Conservation (phyloP, 2,888 invertebrate species). For the Physocephala rufipes region DNA sequence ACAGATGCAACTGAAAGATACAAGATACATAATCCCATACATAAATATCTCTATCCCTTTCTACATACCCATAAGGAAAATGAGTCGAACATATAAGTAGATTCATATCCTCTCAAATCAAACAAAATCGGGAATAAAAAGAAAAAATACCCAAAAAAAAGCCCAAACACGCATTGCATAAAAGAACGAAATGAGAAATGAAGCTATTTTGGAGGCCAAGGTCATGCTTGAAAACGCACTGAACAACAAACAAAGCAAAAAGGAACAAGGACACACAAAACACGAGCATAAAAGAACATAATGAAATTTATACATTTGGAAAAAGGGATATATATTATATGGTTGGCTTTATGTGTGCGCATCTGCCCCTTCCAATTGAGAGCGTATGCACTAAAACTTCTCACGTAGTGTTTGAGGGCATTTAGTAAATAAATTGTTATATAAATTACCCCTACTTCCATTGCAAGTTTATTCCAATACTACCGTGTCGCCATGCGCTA, state of each 20-base stretch:
- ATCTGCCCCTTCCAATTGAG: no score
- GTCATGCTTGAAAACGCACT: conserved; percentile 40
- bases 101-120: background rate
- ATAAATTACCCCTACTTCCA: no score
- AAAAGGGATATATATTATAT: background rate
- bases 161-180: background rate
- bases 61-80: no score
- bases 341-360: no score
- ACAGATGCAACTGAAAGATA: no score
- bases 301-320: background rate
- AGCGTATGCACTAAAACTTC: no score
- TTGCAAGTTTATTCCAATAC: no score
- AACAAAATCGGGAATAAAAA: background rate
- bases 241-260: background rate
- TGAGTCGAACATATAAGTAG: background rate
- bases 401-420: background rate
- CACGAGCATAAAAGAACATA: background rate
- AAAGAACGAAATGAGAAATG: conserved; percentile 39
- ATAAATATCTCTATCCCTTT: no score
- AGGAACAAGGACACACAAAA: no score
- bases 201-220: conserved; percentile 49
- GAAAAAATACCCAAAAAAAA: background rate
- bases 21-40: no score
- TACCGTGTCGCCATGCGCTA: no score
- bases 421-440: no score